These are phyloP conservation scores for Megalops atlanticus DNA, from an alignment of 2,113 vertebrate species.

Conservation along the genomic window DNA sequence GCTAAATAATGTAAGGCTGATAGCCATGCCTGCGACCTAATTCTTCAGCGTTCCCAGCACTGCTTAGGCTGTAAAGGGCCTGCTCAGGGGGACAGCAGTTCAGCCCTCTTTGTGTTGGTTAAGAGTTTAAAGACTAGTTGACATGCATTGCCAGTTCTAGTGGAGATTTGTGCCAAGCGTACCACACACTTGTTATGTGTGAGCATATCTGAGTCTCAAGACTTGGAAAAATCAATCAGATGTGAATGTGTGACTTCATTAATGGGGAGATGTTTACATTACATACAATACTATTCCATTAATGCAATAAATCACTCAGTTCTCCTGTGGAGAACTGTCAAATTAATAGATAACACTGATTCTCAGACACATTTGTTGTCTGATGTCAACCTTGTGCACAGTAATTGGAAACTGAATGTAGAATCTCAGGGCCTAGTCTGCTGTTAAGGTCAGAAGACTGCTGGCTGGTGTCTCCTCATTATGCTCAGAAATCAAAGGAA, in stretches of 20 bases:
- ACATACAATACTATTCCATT: no score
- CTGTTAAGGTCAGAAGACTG: neutral
- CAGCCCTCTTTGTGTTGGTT: neutral
- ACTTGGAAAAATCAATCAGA: neutral
- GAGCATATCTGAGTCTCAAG: neutral
- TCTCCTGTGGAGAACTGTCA: no score
- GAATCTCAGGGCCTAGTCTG: neutral
- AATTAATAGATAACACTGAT: neutral
- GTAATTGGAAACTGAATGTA: neutral
- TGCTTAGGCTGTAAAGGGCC: neutral
- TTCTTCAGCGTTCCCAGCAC: slow-evolving; percentile 16
- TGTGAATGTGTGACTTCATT: neutral
- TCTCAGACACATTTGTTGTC: neutral
- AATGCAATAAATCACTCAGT: no score
- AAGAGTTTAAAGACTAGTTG: neutral
- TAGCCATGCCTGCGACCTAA: slow-evolving; percentile 21
- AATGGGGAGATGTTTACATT: no score
- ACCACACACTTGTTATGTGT: neutral
- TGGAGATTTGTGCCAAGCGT: neutral
- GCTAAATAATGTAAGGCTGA: slow-evolving; percentile 31
- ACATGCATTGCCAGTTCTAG: neutral
- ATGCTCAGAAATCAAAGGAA: neutral
- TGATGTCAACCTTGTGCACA: neutral
- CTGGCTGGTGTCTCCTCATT: neutral
- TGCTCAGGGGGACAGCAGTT: neutral